Base-by-base conservation (phyloP, 2,797 vertebrate genomes). In the Coranthus polyacanthus region DNA sequence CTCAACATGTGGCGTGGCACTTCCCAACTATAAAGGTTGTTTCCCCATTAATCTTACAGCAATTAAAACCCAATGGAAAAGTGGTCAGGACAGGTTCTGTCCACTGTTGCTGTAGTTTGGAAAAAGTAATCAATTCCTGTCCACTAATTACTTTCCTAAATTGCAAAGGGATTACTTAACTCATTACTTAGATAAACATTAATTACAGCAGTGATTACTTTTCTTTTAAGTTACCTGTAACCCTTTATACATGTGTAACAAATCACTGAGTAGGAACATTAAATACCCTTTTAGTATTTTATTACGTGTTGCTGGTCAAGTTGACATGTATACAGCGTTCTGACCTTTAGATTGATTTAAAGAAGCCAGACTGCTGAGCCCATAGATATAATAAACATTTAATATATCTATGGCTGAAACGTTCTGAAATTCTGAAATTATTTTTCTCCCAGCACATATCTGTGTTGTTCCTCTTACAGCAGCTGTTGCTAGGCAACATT, bases 401-500 rank as follows among this genome's bases (percentile, higher is more conserved):
- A n/a, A n/a, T n/a, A n/a, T n/a, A n/a, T n/a, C n/a, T n/a, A n/a
- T n/a, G n/a, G n/a, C n/a, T n/a, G n/a, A n/a, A n/a, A n/a, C n/a
- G 11, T 26, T 58, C 39, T 68, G 47, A 76, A 77, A 32, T 42
- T 68, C 51, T 47, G 32, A 81, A 62, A 63, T 61, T 44, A 42
- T 68, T 46, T 54, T 53, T 60, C 44, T 62, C 39, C 44, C 47
- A 52, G 51, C 49, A 46, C 12, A 54, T 0, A 4, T 58, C 36
- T 75, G 59, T 72, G 78, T 73, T 81, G 52, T 42, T 75, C 45
- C 68, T 65, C 39, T 68, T 76, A 71, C 58, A 77, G 76, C 43
- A 9, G 51, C 61, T 79, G 85, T 88, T 88, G 87, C 85, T 75
- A 83, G 55, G 81, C 81, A 61, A 87, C 81, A 67, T 74, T 82